Conservation (phyloP, 2,888 invertebrate species). For the Rapana venosa region DNA sequence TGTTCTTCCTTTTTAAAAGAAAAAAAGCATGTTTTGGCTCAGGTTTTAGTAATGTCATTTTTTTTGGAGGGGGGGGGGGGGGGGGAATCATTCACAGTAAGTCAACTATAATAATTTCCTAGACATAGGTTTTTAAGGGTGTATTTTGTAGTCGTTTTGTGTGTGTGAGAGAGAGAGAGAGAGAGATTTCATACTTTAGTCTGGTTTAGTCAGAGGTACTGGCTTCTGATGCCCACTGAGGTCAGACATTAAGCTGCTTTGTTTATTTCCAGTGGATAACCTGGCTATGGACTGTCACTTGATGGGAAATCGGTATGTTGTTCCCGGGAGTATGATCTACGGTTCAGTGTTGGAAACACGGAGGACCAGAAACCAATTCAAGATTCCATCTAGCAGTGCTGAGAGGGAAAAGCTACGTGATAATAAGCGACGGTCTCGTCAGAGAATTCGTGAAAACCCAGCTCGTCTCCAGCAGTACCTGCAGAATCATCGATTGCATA, state of each 20-base stretch:
- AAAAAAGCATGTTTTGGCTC: no score
- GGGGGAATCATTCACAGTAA: no score
- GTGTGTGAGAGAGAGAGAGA: no score
- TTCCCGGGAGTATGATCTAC: neutral
- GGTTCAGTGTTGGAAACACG: neutral
- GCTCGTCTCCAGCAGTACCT: slow-evolving; percentile 8
- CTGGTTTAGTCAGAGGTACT: neutral
- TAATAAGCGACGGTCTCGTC: slow-evolving; percentile 17
- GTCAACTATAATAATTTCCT: no score
- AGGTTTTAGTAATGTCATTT: no score
- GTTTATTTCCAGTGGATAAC: slow-evolving; percentile 28
- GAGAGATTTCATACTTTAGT: neutral
- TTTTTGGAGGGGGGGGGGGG: no score
- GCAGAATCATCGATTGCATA: slow-evolving; percentile 6
- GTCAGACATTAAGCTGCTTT: neutral
- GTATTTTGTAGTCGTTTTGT: no score
- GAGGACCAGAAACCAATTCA: slow-evolving; percentile 5
- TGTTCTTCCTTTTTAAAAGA: no score
- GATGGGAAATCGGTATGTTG: neutral
- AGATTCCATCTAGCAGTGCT: slow-evolving; percentile 20
- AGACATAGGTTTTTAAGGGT: no score
- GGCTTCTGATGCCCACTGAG: neutral
- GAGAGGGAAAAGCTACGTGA: slow-evolving; percentile 14
- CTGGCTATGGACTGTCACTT: neutral
- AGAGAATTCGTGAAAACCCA: slow-evolving; percentile 32